Conservation (phyloP, 1,140 invertebrate species). For the Trissolcus basalis region DNA sequence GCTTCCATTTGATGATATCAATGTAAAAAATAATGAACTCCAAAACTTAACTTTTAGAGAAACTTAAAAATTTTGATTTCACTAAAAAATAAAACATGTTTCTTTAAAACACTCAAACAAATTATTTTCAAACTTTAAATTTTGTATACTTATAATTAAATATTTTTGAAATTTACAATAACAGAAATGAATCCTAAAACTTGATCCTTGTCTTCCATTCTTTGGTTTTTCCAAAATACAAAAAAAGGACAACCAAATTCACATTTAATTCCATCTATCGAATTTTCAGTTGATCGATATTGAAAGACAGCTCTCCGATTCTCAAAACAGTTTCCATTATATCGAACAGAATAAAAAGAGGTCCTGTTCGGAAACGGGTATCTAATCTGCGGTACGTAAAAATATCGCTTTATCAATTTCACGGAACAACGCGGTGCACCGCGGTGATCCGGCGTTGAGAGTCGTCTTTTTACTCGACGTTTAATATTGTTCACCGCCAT, state of each 20-base stretch:
- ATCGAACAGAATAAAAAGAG: slow-evolving; percentile 52
- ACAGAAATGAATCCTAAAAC: too few species aligned
- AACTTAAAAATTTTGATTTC: background rate
- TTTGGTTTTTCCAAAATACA: too few species aligned
- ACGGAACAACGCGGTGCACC: slow-evolving; percentile 69
- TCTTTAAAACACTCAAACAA: too few species aligned
- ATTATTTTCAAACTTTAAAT: too few species aligned
- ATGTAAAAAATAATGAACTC: background rate
- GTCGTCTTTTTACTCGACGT: slow-evolving; percentile 73
- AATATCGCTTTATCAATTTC: slow-evolving; percentile 73
- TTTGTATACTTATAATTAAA: too few species aligned
- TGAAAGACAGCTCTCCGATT: slow-evolving; percentile 32
- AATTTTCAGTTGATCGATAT: slow-evolving; percentile 37
- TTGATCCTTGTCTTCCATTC: too few species aligned
- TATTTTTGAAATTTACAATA: too few species aligned
- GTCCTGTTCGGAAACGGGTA: slow-evolving; percentile 46
- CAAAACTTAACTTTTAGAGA: too few species aligned
- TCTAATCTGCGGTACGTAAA: slow-evolving; percentile 60
- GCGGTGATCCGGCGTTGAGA: slow-evolving; percentile 67
- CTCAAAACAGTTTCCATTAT: slow-evolving; percentile 48
- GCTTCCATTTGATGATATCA: slow-evolving; percentile 12
- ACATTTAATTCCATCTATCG: too few species aligned
- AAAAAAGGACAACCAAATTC: background rate
- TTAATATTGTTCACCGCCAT: slow-evolving; percentile 72
- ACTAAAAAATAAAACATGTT: too few species aligned